Base-by-base conservation (phyloP, 2,888 invertebrate genomes). In the Apotomis betuletana region DNA sequence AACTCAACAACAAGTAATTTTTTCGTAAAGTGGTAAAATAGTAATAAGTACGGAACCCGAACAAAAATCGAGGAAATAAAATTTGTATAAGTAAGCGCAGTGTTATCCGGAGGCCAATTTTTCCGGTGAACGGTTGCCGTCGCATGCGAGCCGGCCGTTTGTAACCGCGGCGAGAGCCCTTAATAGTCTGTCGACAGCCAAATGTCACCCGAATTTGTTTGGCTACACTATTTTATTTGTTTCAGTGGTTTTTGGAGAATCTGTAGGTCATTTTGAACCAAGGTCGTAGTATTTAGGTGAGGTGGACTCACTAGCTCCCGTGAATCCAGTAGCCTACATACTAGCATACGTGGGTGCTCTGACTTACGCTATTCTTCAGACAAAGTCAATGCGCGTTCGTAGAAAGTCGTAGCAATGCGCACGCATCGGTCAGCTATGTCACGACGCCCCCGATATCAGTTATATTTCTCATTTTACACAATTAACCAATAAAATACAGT, bases 171-270 rank as follows among this genome's bases (percentile, higher is more conserved):
- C 85, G 90, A 89, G 90, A 87, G 88, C 89, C 90, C 89, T 90
- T 93, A 91, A 92, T 91, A 92, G 92, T 83, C 90, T 83, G 92
- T 80, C 87, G 93, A 93, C 93, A 92, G 90, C 85, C 87, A 90
- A 92, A 91, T 92, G 93, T 93, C 93, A 89, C 88, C 85, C 79
- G 79, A 75, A 86, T 89, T 90, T 92, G 90, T 90, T 89, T 87
- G 86, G 85, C 84, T 84, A 86, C 84, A 77, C 85, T 85, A 85
- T 80, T 86, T 88, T 85, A 86, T 83, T 61, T 58, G n/a, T 44
- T 59, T 27, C 27, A 41, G 15, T 52, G 57, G 51, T 69, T 70
- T 41, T 12, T 36, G 62, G 49, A 5, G 36, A 55, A 27, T 64
- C 55, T 69, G 57, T 52, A 63, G 57, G 62, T 38, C 54, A 51